These are phyloP conservation scores for Enteromius unitaeniatus DNA, from an alignment of 2,797 vertebrate species.

Conservation along the genomic window DNA sequence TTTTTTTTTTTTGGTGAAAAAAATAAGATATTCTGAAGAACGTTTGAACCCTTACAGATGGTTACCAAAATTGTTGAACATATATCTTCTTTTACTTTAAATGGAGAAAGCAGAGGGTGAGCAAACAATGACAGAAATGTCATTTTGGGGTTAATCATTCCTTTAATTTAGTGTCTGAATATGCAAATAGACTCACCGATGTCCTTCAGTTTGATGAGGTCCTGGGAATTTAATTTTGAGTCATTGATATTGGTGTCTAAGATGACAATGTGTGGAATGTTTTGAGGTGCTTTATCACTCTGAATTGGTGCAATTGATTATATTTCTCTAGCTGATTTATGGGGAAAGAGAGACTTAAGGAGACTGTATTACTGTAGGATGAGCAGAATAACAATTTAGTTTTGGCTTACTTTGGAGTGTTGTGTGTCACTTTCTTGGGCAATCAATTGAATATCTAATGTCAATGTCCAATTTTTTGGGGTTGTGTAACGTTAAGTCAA, in stretches of 20 bases:
- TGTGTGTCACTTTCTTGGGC: neutral
- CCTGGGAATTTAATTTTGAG: neutral
- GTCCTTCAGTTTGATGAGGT: slow-evolving; percentile 2
- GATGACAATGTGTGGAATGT: neutral
- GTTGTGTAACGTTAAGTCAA: no score
- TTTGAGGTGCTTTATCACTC: slow-evolving; percentile 22
- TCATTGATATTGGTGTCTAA: slow-evolving; percentile 11
- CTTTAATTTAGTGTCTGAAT: neutral
- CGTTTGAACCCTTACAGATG: neutral
- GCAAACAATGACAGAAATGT: no score
- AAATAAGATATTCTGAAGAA: neutral
- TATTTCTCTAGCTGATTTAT: slow-evolving; percentile 23
- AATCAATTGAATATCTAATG: neutral
- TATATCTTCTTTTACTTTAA: no score
- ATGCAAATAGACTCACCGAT: neutral
- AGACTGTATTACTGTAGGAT: neutral
- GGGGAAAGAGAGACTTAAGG: neutral
- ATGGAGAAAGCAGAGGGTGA: no score
- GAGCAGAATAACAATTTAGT: neutral
- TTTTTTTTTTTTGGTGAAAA: neutral
- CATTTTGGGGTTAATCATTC: neutral
- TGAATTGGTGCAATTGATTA: neutral
- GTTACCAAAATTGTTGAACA: no score
- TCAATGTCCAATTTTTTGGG: no score
- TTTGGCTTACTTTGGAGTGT: neutral